Evolutionary conservation across 2,888 invertebrate species (phyloP).

Genomic region (Xiphydria camelus): DNA sequence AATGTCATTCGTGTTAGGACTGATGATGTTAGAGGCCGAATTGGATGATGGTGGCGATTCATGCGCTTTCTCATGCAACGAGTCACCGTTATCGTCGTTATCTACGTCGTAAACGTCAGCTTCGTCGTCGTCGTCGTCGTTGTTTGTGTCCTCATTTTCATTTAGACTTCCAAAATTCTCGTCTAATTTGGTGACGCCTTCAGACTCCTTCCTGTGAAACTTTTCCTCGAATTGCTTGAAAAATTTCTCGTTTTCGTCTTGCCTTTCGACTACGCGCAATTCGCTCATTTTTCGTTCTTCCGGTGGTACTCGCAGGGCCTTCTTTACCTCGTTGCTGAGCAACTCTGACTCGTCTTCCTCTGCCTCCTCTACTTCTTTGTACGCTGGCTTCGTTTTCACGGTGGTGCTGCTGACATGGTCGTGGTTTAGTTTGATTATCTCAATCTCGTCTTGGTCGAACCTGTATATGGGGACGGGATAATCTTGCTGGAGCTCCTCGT

Average conservation of each 20-base stretch:
- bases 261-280: slow-evolving; percentile 35
- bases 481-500: slow-evolving; percentile 55
- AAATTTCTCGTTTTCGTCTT: slow-evolving; percentile 45
- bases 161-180: neutral
- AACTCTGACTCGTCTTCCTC: slow-evolving; percentile 20
- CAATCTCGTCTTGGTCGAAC: slow-evolving; percentile 56
- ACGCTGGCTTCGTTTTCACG: slow-evolving; percentile 42
- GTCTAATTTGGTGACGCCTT: neutral
- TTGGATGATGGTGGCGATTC: slow-evolving; percentile 10
- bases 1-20: slow-evolving; percentile 5
- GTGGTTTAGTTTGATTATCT: slow-evolving; percentile 58
- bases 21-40: slow-evolving; percentile 4
- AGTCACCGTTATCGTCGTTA: slow-evolving; percentile 7
- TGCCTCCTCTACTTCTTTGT: slow-evolving; percentile 21
- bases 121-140: too few relatives aligned
- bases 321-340: slow-evolving; percentile 24
- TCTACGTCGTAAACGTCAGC: too few relatives aligned
- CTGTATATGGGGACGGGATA: slow-evolving; percentile 53
- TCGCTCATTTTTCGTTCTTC: slow-evolving; percentile 28
- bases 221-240: slow-evolving; percentile 41
- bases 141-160: neutral
- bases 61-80: slow-evolving; percentile 18
- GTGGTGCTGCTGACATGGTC: slow-evolving; percentile 32
- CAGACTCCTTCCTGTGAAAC: slow-evolving; percentile 26
- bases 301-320: slow-evolving; percentile 4